phyloP scores from a whole-genome alignment of 2,888 invertebrate genomes.

The Philonicus albiceps region DNA sequence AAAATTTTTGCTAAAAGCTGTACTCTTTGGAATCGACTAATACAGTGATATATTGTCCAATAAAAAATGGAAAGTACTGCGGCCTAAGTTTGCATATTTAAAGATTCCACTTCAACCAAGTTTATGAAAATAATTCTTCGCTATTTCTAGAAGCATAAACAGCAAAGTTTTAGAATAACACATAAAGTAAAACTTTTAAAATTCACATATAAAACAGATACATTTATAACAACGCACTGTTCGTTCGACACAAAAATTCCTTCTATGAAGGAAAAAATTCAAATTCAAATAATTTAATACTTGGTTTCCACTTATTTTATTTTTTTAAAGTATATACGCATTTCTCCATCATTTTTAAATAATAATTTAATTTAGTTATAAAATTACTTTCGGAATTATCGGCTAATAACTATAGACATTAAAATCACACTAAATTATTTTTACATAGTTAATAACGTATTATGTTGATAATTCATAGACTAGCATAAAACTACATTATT shows the following conservation, averaged over 20 bases:
- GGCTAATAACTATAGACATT: not conserved
- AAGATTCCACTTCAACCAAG: not conserved
- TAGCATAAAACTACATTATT: not conserved
- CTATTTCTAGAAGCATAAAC: not conserved
- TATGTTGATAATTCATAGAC: not conserved
- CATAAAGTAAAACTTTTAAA: not conserved
- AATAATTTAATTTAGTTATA: too few relatives aligned
- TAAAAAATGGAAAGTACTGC: not conserved
- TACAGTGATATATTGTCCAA: not conserved
- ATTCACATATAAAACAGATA: not conserved
- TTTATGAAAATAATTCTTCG: not conserved
- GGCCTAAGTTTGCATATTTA: not conserved
- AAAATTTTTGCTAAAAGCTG: not conserved
- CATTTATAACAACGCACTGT: not conserved
- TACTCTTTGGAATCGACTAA: not conserved
- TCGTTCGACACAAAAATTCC: not conserved
- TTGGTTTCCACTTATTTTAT: not conserved
- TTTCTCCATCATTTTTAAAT: not conserved
- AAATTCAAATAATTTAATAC: not conserved
- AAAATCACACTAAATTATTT: not conserved
- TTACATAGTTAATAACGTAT: too few relatives aligned
- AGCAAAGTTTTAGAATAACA: not conserved
- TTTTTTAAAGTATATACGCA: not conserved
- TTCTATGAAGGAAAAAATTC: conserved; percentile 15
- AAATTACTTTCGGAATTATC: not conserved